Evolutionary conservation across 2,797 vertebrate species (phyloP), one percentile per base, ranked within the genome.

Genomic region (Falco peregrinus): DNA sequence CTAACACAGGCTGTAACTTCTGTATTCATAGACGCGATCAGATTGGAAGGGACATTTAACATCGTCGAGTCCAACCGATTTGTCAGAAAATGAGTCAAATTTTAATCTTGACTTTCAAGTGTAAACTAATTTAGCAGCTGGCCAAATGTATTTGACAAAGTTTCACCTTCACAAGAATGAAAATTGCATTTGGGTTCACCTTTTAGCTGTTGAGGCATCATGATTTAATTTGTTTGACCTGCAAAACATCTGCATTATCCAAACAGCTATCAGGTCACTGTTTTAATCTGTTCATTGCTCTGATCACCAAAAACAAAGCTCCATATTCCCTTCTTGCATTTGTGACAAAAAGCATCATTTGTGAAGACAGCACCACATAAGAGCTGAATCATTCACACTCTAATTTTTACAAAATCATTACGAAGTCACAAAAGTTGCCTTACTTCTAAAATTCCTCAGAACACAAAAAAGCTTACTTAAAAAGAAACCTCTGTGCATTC

Each of bases 241-340:
- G 9, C n/a, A 57, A 41, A 75, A 11, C 2, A 0, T n/a, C 16
- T 29, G 33, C 39, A 6, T 51, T 54, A 43, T 2, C 25, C 41
- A 45, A 13, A n/a, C n/a, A 51, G 19, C 5, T 22, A 26, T 8
- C 10, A 3, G 35, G 39, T 61, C 56, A 15, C 17, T 17, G n/a
- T 18, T 82, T 82, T 33, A 25, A 61, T 15, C 8, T 48, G 17
- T 26, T 59, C 1, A 0, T 20, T 67, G 29, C 18, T 83, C 19
- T 70, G 26, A 28, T 11, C 33, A 22, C 21, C 6, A 11, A 35
- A 47, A 37, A 7, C n/a, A 25, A 63, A 19, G 35, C 45, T 35
- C 29, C 25, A 8, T 0, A 0, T n/a, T 60, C 39, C 21, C 31
- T 60, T 48, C 51, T 61, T 6, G 0, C 33, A 43, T 29, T 17